Evolutionary conservation across 2,888 invertebrate species (phyloP).

Genomic region (Archips xylosteana): DNA sequence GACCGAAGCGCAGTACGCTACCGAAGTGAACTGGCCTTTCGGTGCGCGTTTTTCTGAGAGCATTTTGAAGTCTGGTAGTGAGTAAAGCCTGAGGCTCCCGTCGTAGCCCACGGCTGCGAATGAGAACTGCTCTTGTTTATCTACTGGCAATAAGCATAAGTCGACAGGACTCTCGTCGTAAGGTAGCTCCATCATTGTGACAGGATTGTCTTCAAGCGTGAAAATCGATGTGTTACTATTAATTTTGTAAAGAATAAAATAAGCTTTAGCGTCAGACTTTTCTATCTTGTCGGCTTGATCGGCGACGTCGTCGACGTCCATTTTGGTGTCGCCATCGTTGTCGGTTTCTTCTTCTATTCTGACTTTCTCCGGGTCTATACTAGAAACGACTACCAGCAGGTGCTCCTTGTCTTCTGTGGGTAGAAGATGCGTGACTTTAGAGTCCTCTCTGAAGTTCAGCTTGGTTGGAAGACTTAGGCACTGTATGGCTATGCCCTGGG

Average conservation of each 20-base stretch:
- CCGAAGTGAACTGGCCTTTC: conserved; percentile 91
- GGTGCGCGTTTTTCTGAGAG: conserved; percentile 89
- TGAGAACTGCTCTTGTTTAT: conserved; percentile 83
- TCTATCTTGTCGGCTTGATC: conserved; percentile 61
- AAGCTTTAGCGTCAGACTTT: conserved; percentile 68
- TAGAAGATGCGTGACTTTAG: conserved; percentile 87
- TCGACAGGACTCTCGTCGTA: conserved; percentile 89
- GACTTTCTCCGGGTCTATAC: conserved; percentile 66
- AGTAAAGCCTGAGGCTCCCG: conserved; percentile 90
- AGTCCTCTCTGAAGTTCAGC: conserved; percentile 77
- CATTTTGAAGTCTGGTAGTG: conserved; percentile 89
- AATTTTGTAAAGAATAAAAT: conserved; percentile 74
- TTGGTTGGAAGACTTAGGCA: conserved; percentile 84
- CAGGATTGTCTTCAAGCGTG: conserved; percentile 85
- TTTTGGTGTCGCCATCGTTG: conserved; percentile 72
- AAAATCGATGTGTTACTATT: conserved; percentile 70
- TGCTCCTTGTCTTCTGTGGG: conserved; percentile 90
- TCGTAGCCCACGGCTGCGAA: conserved; percentile 91
- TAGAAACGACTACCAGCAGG: conserved; percentile 86
- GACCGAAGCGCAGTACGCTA: conserved; percentile 94
- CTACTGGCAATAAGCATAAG: conserved; percentile 87
- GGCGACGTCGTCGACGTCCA: conserved; percentile 74
- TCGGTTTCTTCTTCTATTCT: conserved; percentile 68
- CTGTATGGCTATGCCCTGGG: conserved; percentile 83
- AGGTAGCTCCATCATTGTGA: conserved; percentile 86